Percentiles rank a stretch among this genome's conserved stretches.
phyloP scores from a whole-genome alignment of 2,113 vertebrate genomes.

The Chamaetylas fuelleborni region DNA sequence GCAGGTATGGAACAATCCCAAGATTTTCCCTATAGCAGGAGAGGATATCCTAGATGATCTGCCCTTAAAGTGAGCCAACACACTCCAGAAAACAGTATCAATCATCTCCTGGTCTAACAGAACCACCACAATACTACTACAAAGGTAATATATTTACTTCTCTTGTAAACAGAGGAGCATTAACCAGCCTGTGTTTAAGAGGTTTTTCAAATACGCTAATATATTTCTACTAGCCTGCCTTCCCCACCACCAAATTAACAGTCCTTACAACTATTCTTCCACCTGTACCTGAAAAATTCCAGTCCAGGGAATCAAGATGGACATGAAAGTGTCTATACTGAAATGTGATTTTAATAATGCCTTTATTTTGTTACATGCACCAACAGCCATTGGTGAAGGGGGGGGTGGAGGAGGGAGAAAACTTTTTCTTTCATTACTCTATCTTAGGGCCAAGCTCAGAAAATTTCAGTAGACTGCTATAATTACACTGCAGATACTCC shows the following conservation, averaged over 20 bases:
- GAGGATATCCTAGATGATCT: neutral
- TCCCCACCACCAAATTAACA: neutral
- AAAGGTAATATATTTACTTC: neutral
- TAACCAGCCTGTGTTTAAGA: neutral
- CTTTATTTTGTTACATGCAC: constrained; percentile 4
- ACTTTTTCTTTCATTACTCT: neutral
- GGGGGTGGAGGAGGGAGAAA: neutral
- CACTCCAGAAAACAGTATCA: neutral
- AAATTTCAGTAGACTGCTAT: neutral
- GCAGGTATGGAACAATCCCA: neutral
- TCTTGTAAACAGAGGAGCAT: neutral
- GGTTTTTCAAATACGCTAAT: neutral
- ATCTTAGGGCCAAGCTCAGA: neutral
- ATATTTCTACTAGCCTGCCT: neutral
- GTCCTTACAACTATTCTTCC: neutral
- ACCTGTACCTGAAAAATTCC: neutral
- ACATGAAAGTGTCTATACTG: neutral
- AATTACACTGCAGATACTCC: neutral
- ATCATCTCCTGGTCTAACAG: neutral
- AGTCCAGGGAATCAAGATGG: neutral
- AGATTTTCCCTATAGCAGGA: neutral
- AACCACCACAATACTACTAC: neutral
- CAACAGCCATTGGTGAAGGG: neutral
- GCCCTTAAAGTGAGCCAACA: neutral
- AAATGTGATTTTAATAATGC: neutral